Conservation (phyloP, 2,888 invertebrate genomes). For the Amphimallon solstitiale region DNA sequence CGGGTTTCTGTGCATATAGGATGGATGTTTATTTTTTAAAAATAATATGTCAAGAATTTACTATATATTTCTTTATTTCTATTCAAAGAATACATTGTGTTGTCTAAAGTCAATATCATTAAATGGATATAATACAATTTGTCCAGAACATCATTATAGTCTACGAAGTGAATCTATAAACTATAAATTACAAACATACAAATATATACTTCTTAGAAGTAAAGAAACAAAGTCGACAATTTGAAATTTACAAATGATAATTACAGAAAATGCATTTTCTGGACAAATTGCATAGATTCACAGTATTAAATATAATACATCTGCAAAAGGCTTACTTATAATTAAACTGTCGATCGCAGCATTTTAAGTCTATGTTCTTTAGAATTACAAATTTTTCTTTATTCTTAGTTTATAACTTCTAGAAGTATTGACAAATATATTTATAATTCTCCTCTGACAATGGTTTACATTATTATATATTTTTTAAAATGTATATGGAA, state of each 20-base stretch:
- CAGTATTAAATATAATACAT: conserved; percentile 59
- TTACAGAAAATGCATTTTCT: conserved; percentile 49
- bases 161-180: conserved; percentile 47
- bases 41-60: conserved; percentile 11
- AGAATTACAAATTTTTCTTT: conserved; percentile 61
- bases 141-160: conserved; percentile 54
- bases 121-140: conserved; percentile 60
- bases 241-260: conserved; percentile 40
- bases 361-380: conserved; percentile 54
- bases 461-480: conserved; percentile 39
- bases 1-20: no score
- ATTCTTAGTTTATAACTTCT: conserved; percentile 48
- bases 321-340: conserved; percentile 62
- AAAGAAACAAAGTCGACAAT: conserved; percentile 48
- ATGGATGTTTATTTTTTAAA: not conserved
- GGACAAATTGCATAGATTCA: conserved; percentile 57
- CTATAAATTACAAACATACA: conserved; percentile 52
- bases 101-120: conserved; percentile 63
- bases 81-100: conserved; percentile 65
- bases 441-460: conserved; percentile 49
- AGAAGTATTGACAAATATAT: conserved; percentile 61
- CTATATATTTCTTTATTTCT: conserved; percentile 59
- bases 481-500: conserved; percentile 54
- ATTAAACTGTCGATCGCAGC: conserved; percentile 61
- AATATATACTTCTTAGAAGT: conserved; percentile 60